Conservation (phyloP, 2,797 vertebrate species). For the Emys orbicularis region DNA sequence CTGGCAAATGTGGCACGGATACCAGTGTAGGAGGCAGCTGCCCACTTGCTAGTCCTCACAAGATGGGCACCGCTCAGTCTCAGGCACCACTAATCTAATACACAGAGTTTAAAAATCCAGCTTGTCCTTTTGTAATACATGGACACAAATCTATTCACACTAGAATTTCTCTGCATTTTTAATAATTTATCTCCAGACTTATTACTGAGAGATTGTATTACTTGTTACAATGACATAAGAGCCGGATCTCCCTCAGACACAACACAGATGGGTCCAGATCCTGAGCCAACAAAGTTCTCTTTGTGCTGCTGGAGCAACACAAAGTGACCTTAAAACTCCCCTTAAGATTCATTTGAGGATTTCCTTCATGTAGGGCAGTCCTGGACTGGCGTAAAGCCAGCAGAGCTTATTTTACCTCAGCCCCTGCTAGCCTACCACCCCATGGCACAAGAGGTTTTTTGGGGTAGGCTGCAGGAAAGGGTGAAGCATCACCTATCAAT, state of each 20-base stretch:
- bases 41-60: conserved; percentile 32
- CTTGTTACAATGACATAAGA: background rate
- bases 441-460: fast-evolving
- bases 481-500: background rate
- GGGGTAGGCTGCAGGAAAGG: background rate
- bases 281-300: conserved; percentile 5
- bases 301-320: background rate
- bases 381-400: background rate
- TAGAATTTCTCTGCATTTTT: background rate
- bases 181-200: background rate
- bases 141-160: conserved; percentile 36
- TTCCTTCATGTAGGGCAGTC: fast-evolving
- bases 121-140: conserved; percentile 47
- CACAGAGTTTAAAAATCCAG: conserved; percentile 57
- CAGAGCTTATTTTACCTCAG: background rate
- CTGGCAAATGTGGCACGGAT: conserved; percentile 50
- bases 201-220: conserved; percentile 26
- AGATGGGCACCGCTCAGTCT: conserved; percentile 51
- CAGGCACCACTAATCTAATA: background rate
- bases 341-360: background rate
- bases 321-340: background rate
- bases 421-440: background rate
- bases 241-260: conserved; percentile 45
- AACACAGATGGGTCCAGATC: fast-evolving
- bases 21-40: conserved; percentile 41